These are phyloP conservation scores for Parnassius apollo DNA, from an alignment of 2,888 invertebrate genomes.

Conservation along the genomic window DNA sequence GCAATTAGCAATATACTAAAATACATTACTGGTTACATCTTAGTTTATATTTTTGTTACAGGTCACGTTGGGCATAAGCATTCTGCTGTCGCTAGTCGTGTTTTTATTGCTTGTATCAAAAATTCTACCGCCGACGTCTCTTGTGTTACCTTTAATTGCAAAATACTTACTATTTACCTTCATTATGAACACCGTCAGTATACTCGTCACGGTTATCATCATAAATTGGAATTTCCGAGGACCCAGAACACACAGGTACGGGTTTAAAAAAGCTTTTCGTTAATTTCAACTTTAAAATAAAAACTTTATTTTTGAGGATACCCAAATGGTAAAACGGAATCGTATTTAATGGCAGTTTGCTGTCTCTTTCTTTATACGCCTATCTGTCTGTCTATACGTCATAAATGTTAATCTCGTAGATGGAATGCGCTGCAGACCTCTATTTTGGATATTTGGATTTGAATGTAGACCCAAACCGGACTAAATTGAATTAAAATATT, in stretches of 20 bases:
- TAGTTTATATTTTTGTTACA: conserved; percentile 46
- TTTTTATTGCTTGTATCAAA: conserved; percentile 98
- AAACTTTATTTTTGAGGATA: no score
- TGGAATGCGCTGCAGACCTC: no score
- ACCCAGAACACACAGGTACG: conserved; percentile 93
- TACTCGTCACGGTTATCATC: conserved; percentile 98
- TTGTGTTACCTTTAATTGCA: conserved; percentile 98
- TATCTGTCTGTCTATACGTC: no score
- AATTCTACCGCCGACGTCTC: conserved; percentile 98
- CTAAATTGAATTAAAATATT: background rate
- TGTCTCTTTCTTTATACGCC: no score
- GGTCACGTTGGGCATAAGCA: conserved; percentile 98
- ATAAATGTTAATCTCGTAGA: no score
- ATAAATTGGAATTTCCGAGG: conserved; percentile 99
- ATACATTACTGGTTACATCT: conserved; percentile 7
- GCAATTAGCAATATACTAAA: background rate
- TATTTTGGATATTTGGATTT: no score
- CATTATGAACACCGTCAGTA: conserved; percentile 99
- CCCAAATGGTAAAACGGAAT: no score
- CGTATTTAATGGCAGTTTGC: no score
- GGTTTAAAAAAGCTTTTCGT: background rate
- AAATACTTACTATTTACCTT: conserved; percentile 99
- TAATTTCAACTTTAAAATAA: background rate
- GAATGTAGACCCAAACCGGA: background rate
- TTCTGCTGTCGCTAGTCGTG: conserved; percentile 99